These are phyloP conservation scores for Phenganax stokvisi DNA, from an alignment of 92 coral and sea anemone species.

Conservation along the genomic window DNA sequence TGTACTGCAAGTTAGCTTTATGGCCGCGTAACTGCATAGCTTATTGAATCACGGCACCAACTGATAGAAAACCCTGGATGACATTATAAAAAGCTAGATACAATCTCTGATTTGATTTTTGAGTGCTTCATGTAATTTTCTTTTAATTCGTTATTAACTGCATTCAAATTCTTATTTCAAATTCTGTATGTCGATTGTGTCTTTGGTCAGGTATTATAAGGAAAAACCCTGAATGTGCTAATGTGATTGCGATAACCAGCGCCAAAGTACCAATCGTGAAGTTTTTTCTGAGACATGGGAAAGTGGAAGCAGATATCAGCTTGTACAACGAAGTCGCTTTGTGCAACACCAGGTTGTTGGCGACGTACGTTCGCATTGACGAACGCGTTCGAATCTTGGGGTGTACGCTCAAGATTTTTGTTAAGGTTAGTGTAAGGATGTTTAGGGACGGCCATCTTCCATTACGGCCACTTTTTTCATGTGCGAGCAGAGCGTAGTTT, in stretches of 20 bases:
- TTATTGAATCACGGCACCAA: too few species aligned
- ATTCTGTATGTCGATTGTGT: too few species aligned
- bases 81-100: too few species aligned
- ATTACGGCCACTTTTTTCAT: too few species aligned
- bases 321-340: slow-evolving; percentile 82
- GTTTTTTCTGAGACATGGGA: slow-evolving; percentile 67
- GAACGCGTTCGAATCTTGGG: slow-evolving; percentile 74
- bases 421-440: slow-evolving; percentile 55
- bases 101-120: too few species aligned
- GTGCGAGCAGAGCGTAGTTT: too few species aligned
- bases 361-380: slow-evolving; percentile 70
- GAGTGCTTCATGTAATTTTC: too few species aligned
- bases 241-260: slow-evolving; percentile 81
- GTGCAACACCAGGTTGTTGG: slow-evolving; percentile 77
- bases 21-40: too few species aligned
- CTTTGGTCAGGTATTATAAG: slow-evolving; percentile 51
- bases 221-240: slow-evolving; percentile 58
- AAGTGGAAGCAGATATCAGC: slow-evolving; percentile 86
- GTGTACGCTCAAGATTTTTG: slow-evolving; percentile 83
- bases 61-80: too few species aligned
- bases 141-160: too few species aligned
- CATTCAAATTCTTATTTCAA: too few species aligned
- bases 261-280: slow-evolving; percentile 99
- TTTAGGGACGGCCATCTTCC: not conserved
- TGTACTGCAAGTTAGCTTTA: too few species aligned